Evolutionary conservation across 2,888 invertebrate species (phyloP).

Genomic region (Cataglyphis livida): DNA sequence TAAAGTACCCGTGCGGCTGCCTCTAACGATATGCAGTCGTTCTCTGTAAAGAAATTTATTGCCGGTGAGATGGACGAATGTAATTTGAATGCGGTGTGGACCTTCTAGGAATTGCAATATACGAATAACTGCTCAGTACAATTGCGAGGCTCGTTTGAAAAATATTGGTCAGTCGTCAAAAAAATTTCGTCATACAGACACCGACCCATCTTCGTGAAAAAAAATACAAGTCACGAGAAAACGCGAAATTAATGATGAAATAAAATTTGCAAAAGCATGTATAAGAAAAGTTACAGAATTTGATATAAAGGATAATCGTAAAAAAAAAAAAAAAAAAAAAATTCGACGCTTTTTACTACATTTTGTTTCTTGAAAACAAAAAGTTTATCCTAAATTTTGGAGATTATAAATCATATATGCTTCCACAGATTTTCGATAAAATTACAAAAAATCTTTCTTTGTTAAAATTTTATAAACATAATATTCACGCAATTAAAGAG

Average conservation of each 20-base stretch:
- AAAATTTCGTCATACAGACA: not conserved
- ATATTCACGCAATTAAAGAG: not conserved
- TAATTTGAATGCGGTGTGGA: constrained; percentile 40
- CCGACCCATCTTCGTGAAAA: too few relatives aligned
- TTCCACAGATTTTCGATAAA: not conserved
- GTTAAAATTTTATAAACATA: not conserved
- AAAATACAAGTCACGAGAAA: not conserved
- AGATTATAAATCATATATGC: not conserved
- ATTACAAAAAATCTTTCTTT: not conserved
- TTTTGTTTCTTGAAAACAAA: not conserved
- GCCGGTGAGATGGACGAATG: constrained; percentile 27
- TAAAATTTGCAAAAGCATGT: not conserved
- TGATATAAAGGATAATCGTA: not conserved
- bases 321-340: not conserved
- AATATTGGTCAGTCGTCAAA: not conserved
- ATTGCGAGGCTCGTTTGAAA: not conserved
- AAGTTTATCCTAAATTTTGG: not conserved
- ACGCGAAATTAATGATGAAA: not conserved
- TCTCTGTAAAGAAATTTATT: constrained; percentile 34
- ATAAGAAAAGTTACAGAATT: not conserved
- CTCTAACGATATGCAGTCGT: constrained; percentile 23
- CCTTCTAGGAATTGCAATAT: constrained; percentile 20
- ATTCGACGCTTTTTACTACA: not conserved
- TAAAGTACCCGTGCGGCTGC: constrained; percentile 15
- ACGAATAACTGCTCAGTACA: not conserved